These are phyloP conservation scores for Echinops telfairi DNA, from an alignment of 2,113 vertebrate species.

Conservation along the genomic window DNA sequence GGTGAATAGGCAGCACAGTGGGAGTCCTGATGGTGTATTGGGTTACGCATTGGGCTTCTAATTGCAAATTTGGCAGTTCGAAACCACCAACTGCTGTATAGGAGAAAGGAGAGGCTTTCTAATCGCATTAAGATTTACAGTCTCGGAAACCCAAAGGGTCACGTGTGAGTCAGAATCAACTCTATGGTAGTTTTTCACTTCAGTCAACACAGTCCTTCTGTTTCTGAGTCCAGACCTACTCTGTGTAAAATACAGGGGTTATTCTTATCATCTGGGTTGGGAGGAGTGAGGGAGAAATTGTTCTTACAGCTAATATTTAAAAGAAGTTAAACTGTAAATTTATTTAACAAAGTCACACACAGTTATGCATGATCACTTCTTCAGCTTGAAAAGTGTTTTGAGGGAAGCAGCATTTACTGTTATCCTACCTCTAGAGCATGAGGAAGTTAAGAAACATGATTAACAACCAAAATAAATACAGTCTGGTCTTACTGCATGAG, in stretches of 20 bases:
- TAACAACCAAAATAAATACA: background rate
- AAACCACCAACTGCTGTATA: no score
- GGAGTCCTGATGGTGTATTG: no score
- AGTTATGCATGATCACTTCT: background rate
- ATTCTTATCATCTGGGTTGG: background rate
- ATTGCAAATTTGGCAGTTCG: no score
- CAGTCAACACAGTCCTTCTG: background rate
- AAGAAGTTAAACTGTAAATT: background rate
- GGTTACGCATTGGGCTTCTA: no score
- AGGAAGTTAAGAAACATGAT: background rate
- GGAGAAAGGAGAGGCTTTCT: no score
- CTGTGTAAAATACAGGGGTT: background rate
- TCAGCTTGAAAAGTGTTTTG: conserved; percentile 10
- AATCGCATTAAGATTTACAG: no score
- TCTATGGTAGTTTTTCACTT: no score
- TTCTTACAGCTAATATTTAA: background rate
- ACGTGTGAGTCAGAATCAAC: background rate
- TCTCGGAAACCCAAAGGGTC: background rate
- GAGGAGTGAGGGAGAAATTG: background rate
- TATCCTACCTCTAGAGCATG: background rate
- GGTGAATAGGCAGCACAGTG: background rate
- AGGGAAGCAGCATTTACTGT: background rate
- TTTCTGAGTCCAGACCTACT: background rate
- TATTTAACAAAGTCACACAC: background rate
- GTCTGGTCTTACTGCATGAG: background rate